phyloP scores from a whole-genome alignment of 2,888 invertebrate genomes.

The Coelopa pilipes region DNA sequence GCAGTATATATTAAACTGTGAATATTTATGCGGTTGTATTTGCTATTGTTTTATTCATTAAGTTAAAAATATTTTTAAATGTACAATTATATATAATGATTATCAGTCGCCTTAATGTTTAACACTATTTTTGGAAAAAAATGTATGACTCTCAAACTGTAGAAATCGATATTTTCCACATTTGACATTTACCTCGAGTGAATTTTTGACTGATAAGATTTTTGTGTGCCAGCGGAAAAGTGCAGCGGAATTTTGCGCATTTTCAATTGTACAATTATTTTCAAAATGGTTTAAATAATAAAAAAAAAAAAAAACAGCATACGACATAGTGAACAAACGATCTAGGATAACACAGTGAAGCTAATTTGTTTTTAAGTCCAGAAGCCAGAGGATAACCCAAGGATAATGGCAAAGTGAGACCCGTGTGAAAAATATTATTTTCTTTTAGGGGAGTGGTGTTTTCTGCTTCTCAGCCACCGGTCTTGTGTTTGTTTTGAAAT shows the following conservation, averaged over 20 bases:
- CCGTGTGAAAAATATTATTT: too few species aligned
- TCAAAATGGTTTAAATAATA: not conserved
- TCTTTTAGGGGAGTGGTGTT: too few species aligned
- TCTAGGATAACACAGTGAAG: not conserved
- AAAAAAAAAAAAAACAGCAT: not conserved
- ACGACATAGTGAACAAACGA: not conserved
- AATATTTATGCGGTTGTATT: too few species aligned
- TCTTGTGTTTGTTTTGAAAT: too few species aligned
- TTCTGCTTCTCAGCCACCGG: too few species aligned
- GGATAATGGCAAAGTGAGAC: slow-evolving; percentile 12
- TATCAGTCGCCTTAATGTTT: too few species aligned
- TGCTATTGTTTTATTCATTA: too few species aligned
- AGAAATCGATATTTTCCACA: slow-evolving; percentile 37
- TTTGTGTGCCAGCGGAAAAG: slow-evolving; percentile 29
- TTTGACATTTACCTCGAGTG: slow-evolving; percentile 36
- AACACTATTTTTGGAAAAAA: too few species aligned
- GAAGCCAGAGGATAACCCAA: not conserved
- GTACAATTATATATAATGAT: too few species aligned
- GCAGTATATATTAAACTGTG: not conserved
- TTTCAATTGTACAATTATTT: not conserved
- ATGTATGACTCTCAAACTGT: too few species aligned
- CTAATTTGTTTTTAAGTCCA: too few species aligned
- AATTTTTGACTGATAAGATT: slow-evolving; percentile 35
- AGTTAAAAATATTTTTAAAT: too few species aligned
- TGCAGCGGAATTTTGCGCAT: slow-evolving; percentile 21